These are phyloP conservation scores for Chrysemys picta DNA, from an alignment of 2,113 vertebrate species.

Conservation along the genomic window DNA sequence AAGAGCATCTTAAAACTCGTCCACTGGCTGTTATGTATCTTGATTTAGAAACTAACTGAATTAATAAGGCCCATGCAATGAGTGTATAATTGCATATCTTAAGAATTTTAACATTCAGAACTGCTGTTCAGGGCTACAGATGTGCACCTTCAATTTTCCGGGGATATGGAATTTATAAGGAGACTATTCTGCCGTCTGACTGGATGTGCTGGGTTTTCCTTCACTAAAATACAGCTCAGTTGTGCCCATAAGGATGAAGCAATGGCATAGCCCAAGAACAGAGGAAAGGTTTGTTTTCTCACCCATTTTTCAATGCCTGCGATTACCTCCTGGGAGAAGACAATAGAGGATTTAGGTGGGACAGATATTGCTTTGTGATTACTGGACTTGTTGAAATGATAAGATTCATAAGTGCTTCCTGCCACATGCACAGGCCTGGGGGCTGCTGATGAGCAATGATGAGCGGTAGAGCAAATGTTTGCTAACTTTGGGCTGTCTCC, in stretches of 20 bases:
- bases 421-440: conserved; percentile 60
- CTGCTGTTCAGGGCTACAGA: neutral
- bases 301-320: neutral
- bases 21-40: neutral
- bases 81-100: neutral
- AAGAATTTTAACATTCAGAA: neutral
- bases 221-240: neutral
- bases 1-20: neutral
- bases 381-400: conserved; percentile 19
- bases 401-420: neutral
- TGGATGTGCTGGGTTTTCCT: neutral
- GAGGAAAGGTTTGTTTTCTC: neutral
- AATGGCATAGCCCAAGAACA: neutral
- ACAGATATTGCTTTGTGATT: neutral
- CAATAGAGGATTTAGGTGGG: neutral
- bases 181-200: fast-evolving
- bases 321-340: neutral
- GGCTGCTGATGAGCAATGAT: conserved; percentile 51
- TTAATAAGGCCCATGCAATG: neutral
- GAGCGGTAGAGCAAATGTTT: conserved; percentile 57
- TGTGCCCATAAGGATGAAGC: neutral
- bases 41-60: neutral
- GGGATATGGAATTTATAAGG: neutral
- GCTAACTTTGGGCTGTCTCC: conserved; percentile 6
- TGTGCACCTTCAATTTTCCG: neutral